Evolutionary conservation across 2,888 invertebrate species (phyloP), one percentile per base, ranked within the genome.

Genomic region (Andrena trimmerana): DNA sequence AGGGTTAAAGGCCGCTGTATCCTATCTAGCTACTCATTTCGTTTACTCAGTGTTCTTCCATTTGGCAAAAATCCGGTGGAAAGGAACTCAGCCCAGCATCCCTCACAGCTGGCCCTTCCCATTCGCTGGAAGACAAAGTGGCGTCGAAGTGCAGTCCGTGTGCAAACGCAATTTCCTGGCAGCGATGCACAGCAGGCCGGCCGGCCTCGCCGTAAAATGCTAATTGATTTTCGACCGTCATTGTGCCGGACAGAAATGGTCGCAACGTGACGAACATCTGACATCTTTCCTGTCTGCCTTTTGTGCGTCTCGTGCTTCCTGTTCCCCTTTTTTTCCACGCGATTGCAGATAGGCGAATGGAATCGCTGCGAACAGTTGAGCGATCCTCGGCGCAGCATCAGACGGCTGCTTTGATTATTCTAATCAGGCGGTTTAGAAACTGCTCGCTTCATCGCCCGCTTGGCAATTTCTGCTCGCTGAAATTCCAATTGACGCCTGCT

Each of bases 131-230:
- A 67, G 48, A 54, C 67, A 67, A 65, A 70, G 57, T 36, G 52
- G 27, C n/a, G 33, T 7, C 57, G 71, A 42, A 27, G 24, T 72
- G 57, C 69, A 83, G 76, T 72, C 73, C 75, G 71, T 42, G 66
- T 57, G 66, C 50, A 52, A 70, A 20, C 48, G 78, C 27, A 68
- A 77, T 78, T 84, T 71, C 52, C 68, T 59, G 16, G 7, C 57
- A 59, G 20, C 50, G 42, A 2, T 13, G 50, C 63, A 70, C 50
- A 59, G 59, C 69, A n/a, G 60, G 10, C 57, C 24, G 20, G 60
- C 66, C 60, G 20, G 50, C 62, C 57, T 27, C 29, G 42, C 85
- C 77, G 69, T 85, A 83, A 86, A 85, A 86, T 86, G 81, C 77
- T 86, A 86, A 85, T 86, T 83, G 75, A 79, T 71, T 75, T 74